Percentiles rank a stretch among this genome's conserved stretches.
Evolutionary conservation across 2,113 vertebrate genomes (phyloP).

Genomic region (Girardinichthys multiradiatus): DNA sequence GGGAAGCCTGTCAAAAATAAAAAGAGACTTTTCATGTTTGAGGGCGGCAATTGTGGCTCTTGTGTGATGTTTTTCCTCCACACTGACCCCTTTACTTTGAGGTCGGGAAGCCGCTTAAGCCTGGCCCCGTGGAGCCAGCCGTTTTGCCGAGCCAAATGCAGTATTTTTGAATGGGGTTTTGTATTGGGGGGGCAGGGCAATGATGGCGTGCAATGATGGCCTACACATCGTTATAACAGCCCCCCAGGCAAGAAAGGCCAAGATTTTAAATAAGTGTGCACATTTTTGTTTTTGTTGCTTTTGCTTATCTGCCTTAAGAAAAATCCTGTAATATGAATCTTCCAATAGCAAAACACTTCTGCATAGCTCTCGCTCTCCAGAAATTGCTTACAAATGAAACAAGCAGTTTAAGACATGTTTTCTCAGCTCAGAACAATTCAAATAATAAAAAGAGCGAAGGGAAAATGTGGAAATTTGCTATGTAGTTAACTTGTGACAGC

Average conservation of each 20-base stretch:
- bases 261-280: slow-evolving; percentile 62
- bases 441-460: slow-evolving; percentile 49
- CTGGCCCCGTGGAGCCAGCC: slow-evolving; percentile 61
- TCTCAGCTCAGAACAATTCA: slow-evolving; percentile 44
- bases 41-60: slow-evolving; percentile 82
- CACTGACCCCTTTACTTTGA: slow-evolving; percentile 76
- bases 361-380: slow-evolving; percentile 26
- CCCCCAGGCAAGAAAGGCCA: slow-evolving; percentile 63
- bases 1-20: slow-evolving; percentile 81
- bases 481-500: slow-evolving; percentile 69
- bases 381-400: slow-evolving; percentile 51
- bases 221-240: slow-evolving; percentile 73
- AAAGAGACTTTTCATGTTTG: slow-evolving; percentile 84
- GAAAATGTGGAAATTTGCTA: slow-evolving; percentile 73
- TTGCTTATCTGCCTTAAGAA: slow-evolving; percentile 39
- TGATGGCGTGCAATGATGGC: slow-evolving; percentile 59
- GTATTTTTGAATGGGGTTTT: slow-evolving; percentile 71
- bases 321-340: slow-evolving; percentile 14
- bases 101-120: slow-evolving; percentile 75
- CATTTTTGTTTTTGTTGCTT: slow-evolving; percentile 59
- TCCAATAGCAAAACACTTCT: slow-evolving; percentile 10
- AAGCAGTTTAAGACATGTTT: slow-evolving; percentile 51
- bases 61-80: slow-evolving; percentile 80
- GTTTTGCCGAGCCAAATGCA: slow-evolving; percentile 55
- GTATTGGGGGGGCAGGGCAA: slow-evolving; percentile 40